Evolutionary conservation across 2,797 vertebrate species (phyloP), one percentile per base, ranked within the genome.

Genomic region (Parauchenoglanis ngamensis): DNA sequence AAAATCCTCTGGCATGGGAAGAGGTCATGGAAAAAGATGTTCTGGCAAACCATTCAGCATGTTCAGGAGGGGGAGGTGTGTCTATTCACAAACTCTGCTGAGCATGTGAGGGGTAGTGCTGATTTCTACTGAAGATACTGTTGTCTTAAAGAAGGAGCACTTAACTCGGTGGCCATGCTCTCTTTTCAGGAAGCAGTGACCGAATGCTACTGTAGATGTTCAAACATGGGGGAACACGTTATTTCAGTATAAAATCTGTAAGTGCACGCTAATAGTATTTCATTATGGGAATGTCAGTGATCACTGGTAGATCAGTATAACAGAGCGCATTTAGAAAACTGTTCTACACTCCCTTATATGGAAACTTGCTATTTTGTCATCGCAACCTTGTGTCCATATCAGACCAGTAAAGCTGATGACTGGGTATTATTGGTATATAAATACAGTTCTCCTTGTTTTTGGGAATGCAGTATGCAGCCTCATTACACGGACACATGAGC

Each of bases 401-500:
- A 13, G 59, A 77, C 23, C 35, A 65, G 19, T 49, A 44, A 73
- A 40, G 54, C 56, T 54, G 80, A 35, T 54, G 56, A 57, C 19
- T 35, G 76, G 56, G 57, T 65, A 46, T 65, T 52, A 86, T 77
- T 49, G 35, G 59, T 35, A 59, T 77, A 77, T 68, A 86, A 86
- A 77, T 86, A 83, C 78, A 76, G 84, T 65, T 83, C 61, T 35
- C 28, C 79, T 86, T 81, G 77, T 88, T 85, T 76, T 76, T 21
- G 59, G 79, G 67, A 68, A 59, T 80, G 65, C 68, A 84, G 89
- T 84, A 86, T 89, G 73, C 54, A 87, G 84, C 70, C 28, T 72
- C 84, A 88, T 87, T 88, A 88, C 82, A 59, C 72, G 35, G 87
- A 88, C 91, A 93, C 90, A 89, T 89, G 91, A 90, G 92, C 90